phyloP scores from a whole-genome alignment of 2,888 invertebrate genomes.

The Drosophila parthenogenetica region DNA sequence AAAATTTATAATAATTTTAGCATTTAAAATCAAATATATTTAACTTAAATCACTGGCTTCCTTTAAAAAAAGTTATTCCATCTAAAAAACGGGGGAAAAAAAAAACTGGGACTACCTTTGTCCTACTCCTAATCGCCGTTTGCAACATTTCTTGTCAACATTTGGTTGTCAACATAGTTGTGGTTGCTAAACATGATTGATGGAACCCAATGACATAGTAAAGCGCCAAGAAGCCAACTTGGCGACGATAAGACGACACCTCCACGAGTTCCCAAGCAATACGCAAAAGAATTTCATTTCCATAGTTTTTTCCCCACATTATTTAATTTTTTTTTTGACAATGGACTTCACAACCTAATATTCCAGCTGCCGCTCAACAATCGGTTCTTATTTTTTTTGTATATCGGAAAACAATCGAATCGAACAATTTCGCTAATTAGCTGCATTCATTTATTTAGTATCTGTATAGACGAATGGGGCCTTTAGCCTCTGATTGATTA shows the following conservation, averaged over 20 bases:
- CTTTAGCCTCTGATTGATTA: slow-evolving; percentile 37
- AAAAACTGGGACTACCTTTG: too few relatives aligned
- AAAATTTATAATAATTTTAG: too few relatives aligned
- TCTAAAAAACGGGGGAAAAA: too few relatives aligned
- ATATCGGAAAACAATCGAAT: slow-evolving; percentile 45
- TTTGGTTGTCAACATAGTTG: slow-evolving; percentile 34
- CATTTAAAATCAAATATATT: too few relatives aligned
- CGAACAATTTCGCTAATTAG: slow-evolving; percentile 66
- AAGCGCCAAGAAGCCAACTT: slow-evolving; percentile 40
- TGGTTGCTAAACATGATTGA: slow-evolving; percentile 46
- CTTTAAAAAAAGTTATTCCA: too few relatives aligned
- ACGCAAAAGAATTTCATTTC: slow-evolving; percentile 17
- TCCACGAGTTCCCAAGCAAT: slow-evolving; percentile 16
- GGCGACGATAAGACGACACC: slow-evolving; percentile 29
- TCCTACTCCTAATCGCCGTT: not conserved
- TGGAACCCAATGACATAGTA: slow-evolving; percentile 30
- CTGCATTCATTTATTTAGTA: slow-evolving; percentile 45
- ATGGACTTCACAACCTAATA: slow-evolving; percentile 6
- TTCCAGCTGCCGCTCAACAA: slow-evolving; percentile 23
- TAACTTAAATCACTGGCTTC: too few relatives aligned
- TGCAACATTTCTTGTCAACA: slow-evolving; percentile 11
- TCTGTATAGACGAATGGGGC: slow-evolving; percentile 28
- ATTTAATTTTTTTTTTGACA: not conserved
- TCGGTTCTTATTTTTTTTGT: slow-evolving; percentile 9
- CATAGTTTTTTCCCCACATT: not conserved